These are phyloP conservation scores for Scomberomorus guttatus DNA, from an alignment of 2,797 vertebrate species.

Conservation along the genomic window DNA sequence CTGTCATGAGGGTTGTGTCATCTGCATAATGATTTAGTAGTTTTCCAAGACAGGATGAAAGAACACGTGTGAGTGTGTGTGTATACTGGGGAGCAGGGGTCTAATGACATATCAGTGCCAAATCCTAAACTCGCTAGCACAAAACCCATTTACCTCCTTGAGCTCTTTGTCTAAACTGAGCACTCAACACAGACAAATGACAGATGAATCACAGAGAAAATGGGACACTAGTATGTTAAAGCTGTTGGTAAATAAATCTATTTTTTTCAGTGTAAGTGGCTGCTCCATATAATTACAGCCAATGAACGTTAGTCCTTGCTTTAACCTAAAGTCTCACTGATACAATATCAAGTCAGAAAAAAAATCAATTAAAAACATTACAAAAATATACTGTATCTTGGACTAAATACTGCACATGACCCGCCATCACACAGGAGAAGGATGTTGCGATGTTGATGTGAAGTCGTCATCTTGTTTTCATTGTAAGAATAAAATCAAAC, in stretches of 20 bases:
- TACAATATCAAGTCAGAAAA: not conserved
- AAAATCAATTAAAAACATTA: not conserved
- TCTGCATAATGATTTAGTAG: conserved; percentile 41
- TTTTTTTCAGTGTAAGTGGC: conserved; percentile 29
- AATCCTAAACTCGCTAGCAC: conserved; percentile 39
- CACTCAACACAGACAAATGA: conserved; percentile 44
- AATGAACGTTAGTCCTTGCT: conserved; percentile 63
- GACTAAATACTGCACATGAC: not conserved
- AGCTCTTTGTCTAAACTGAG: conserved; percentile 43
- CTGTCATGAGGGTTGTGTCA: conserved; percentile 13
- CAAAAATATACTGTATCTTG: not conserved
- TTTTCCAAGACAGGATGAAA: conserved; percentile 12
- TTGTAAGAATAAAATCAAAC: not conserved
- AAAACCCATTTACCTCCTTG: conserved; percentile 47
- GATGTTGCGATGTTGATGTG: not conserved
- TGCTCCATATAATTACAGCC: conserved; percentile 60
- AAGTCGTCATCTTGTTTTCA: not conserved
- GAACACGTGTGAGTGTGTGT: not conserved
- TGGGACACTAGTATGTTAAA: conserved; percentile 26
- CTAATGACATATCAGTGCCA: conserved; percentile 51
- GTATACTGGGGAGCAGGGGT: not conserved
- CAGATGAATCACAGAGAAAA: conserved; percentile 47
- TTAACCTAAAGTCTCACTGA: not conserved
- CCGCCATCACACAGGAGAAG: not conserved
- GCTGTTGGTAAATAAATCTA: conserved; percentile 30